Evolutionary conservation across 2,888 invertebrate species (phyloP), one percentile per base, ranked within the genome.

Genomic region (Tanypteryx hageni): DNA sequence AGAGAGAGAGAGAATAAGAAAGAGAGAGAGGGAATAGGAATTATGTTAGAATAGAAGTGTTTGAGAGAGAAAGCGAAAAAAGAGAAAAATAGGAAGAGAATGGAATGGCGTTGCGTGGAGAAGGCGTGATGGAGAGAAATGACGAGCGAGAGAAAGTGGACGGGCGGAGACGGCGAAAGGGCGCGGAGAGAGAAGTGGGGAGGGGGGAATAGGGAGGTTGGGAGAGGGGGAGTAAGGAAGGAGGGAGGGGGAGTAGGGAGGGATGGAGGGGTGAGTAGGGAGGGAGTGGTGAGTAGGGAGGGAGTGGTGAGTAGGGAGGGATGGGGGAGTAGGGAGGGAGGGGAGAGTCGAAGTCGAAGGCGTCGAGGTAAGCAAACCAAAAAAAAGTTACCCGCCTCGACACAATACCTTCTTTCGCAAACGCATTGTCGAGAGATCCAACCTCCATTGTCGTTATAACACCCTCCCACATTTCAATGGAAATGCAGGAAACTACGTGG

Each of bases 381-480:
- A 76, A 27, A 27, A 18, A 27, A 76, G 76, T 10, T 10, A 76
- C 76, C 76, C 76, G 27, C 8, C 76, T 8, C 76, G 76, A 76
- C 76, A 27, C 76, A 76, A 76, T 22, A 76, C 18, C 76, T 76
- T 27, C 27, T 76, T 76, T 76, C 27, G 76, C 13, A 76, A 76
- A 76, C 76, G 76, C 27, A 76, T 76, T 76, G 76, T 76, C 76
- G 27, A 27, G 27, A 11, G 76, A 76, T 76, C 76, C 27, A 5
- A 27, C 27, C 27, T 27, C 76, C 76, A 76, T 76, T 76, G 76
- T 76, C 76, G 76, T 27, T 68, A 68, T 68, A 68, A 68, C 16
- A 22, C 68, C 68, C n/a, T 11, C 3, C 22, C 76, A 14, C 76
- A 27, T 18, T 27, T 76, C 76, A 76, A 76, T 76, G 76, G 22